Percentiles rank a stretch among this genome's conserved stretches.
Evolutionary conservation across 2,113 vertebrate species (phyloP).

Genomic region (Phodopus roborovskii): DNA sequence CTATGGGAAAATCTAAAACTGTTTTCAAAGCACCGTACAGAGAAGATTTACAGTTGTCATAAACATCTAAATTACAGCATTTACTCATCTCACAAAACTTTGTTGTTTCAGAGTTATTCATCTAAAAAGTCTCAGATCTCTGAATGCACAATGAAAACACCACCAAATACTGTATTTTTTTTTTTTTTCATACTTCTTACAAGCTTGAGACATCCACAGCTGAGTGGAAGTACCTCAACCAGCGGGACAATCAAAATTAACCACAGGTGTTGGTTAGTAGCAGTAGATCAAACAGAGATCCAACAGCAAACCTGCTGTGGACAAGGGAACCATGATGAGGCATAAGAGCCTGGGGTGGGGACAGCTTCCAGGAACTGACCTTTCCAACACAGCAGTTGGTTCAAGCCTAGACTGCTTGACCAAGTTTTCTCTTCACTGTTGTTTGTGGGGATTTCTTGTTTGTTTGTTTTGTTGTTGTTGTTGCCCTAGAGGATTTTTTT

Average conservation of each 20-base stretch:
- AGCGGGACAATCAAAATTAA: constrained; percentile 59
- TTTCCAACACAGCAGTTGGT: constrained; percentile 19
- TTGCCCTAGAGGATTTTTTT: constrained; percentile 40
- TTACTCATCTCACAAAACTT: constrained; percentile 68
- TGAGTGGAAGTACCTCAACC: not conserved
- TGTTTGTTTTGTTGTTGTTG: not conserved
- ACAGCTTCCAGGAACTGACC: not conserved
- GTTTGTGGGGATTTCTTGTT: not conserved
- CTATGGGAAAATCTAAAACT: constrained; percentile 76
- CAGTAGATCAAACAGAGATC: constrained; percentile 52
- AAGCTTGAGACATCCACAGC: constrained; percentile 44
- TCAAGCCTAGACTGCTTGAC: not conserved
- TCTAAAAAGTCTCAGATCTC: constrained; percentile 59
- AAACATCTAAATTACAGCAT: constrained; percentile 70
- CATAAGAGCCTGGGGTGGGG: not conserved
- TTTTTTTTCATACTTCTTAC: constrained; percentile 25
- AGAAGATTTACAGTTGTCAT: constrained; percentile 69
- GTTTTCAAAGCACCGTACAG: constrained; percentile 66
- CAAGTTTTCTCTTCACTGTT: not conserved
- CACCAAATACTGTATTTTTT: not conserved
- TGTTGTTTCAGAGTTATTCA: constrained; percentile 72
- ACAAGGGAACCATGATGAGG: not conserved
- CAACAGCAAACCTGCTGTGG: not conserved
- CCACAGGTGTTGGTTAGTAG: constrained; percentile 43
- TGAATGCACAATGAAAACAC: constrained; percentile 37